Conservation (phyloP, 2,113 vertebrate species). For the Colossoma macropomum region DNA sequence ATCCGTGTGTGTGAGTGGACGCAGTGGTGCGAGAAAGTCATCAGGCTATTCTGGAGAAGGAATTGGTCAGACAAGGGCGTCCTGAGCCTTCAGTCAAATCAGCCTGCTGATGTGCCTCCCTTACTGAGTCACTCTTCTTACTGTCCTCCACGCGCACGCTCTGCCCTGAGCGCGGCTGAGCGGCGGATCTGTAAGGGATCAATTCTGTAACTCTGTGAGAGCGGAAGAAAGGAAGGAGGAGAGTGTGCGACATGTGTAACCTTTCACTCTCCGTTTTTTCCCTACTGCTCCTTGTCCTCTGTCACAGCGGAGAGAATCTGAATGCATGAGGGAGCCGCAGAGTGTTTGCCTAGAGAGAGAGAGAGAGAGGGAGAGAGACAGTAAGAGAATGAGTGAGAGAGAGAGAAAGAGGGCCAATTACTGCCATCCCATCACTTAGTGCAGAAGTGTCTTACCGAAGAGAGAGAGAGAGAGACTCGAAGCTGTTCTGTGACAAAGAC, state of each 20-base stretch:
- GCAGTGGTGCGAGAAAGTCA: slow-evolving; percentile 22
- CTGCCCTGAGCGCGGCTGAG: background rate
- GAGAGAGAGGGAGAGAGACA: background rate
- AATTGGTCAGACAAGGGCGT: slow-evolving; percentile 44
- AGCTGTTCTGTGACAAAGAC: background rate
- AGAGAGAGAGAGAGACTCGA: background rate
- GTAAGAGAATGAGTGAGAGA: background rate
- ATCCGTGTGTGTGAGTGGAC: background rate
- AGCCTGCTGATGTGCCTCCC: background rate
- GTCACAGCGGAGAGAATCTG: background rate
- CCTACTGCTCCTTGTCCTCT: slow-evolving; percentile 2
- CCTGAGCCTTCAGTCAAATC: slow-evolving; percentile 31
- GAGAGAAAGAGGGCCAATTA: slow-evolving; percentile 73
- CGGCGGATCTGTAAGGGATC: slow-evolving; percentile 12
- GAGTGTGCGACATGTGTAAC: background rate
- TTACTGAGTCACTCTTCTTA: slow-evolving; percentile 25
- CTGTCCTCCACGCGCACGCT: background rate
- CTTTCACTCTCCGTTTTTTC: background rate
- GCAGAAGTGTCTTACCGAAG: slow-evolving; percentile 64
- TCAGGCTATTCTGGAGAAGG: slow-evolving; percentile 7
- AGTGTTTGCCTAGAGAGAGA: background rate
- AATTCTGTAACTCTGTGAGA: background rate
- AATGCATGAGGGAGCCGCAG: background rate
- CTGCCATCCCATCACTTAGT: slow-evolving; percentile 76
- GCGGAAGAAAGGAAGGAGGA: background rate